Evolutionary conservation across 2,888 invertebrate species (phyloP).

Genomic region (Chloroclystis v-ata): DNA sequence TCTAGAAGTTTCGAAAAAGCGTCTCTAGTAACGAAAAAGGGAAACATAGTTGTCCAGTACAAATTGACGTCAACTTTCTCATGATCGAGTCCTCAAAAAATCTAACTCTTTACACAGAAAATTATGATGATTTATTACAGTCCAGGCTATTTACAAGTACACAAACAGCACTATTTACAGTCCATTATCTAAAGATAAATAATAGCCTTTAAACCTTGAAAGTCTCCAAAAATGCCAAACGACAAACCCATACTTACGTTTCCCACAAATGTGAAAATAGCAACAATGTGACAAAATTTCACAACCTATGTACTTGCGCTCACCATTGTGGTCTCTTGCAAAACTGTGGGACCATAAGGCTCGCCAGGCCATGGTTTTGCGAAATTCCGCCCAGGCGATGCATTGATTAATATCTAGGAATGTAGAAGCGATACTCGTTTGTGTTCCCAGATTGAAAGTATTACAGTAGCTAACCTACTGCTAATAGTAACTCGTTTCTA

Average conservation of each 20-base stretch:
- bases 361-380: conserved; percentile 25
- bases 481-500: too few species aligned
- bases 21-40: too few species aligned
- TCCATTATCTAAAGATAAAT: neutral
- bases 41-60: too few species aligned
- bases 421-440: conserved; percentile 10
- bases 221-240: conserved; percentile 10
- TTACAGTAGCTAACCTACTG: too few species aligned
- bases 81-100: too few species aligned
- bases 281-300: conserved; percentile 50
- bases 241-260: conserved; percentile 9
- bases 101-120: too few species aligned
- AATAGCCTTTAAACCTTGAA: conserved; percentile 3
- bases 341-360: conserved; percentile 47
- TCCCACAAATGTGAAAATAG: conserved; percentile 33
- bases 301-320: conserved; percentile 29
- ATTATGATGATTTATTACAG: too few species aligned
- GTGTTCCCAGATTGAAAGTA: too few species aligned
- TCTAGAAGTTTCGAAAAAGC: too few species aligned
- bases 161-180: too few species aligned
- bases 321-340: conserved; percentile 40
- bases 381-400: conserved; percentile 16
- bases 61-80: too few species aligned
- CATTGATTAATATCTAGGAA: neutral
- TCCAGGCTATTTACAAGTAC: too few species aligned